phyloP scores from a whole-genome alignment of 1,140 invertebrate genomes.

The Carposina sasakii region DNA sequence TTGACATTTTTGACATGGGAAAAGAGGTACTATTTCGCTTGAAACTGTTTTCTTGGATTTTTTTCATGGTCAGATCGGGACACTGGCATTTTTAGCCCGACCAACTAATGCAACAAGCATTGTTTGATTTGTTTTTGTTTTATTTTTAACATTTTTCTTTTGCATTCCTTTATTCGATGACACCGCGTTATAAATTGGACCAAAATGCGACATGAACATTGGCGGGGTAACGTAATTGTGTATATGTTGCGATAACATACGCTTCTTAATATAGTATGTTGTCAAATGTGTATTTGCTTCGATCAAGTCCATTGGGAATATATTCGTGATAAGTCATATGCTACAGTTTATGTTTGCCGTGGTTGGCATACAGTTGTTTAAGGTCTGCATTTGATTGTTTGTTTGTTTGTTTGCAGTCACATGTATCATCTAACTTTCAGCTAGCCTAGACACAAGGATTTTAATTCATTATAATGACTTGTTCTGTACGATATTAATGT shows the following conservation, averaged over 20 bases:
- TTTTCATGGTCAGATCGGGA: conserved; percentile 51
- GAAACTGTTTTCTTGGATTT: conserved; percentile 33
- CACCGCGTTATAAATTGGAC: conserved; percentile 24
- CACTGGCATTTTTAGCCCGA: conserved; percentile 38
- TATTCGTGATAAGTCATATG: conserved; percentile 98
- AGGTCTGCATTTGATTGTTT: too few species aligned
- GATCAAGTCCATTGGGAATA: conserved; percentile 98
- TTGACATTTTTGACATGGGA: conserved; percentile 69
- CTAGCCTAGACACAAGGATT: too few species aligned
- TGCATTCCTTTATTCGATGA: background rate
- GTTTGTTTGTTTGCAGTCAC: too few species aligned
- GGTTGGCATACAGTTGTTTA: conserved; percentile 99
- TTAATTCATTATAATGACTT: too few species aligned
- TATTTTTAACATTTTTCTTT: background rate
- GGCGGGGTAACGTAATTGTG: conserved; percentile 56
- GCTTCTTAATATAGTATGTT: conserved; percentile 84
- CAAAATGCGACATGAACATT: conserved; percentile 37
- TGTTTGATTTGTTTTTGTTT: conserved; percentile 32
- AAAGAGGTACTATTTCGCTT: too few species aligned
- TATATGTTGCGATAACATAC: conserved; percentile 33
- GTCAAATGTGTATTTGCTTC: conserved; percentile 99
- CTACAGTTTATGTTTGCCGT: conserved; percentile 99
- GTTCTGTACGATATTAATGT: too few species aligned
- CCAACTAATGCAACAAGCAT: conserved; percentile 19
- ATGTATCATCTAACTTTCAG: too few species aligned